phyloP scores from a whole-genome alignment of 2,113 vertebrate genomes.

The Chinchilla lanigera region DNA sequence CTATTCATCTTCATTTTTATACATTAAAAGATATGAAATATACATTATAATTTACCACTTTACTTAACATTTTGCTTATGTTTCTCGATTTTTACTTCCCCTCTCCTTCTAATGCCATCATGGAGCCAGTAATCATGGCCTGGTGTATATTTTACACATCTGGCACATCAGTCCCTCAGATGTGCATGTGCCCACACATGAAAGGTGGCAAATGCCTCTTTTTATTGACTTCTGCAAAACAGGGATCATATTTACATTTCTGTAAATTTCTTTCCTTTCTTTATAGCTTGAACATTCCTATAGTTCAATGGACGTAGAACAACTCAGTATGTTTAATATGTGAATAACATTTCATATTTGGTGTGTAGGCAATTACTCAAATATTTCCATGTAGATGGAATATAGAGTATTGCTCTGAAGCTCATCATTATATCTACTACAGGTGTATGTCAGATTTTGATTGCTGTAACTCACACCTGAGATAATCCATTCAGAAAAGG shows the following conservation, averaged over 20 bases:
- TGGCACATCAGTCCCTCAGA: too few species aligned
- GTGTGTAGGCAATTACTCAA: background rate
- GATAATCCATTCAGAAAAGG: background rate
- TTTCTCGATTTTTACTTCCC: background rate
- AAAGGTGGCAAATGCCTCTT: background rate
- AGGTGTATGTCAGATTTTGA: background rate
- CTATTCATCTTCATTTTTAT: background rate
- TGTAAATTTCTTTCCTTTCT: background rate
- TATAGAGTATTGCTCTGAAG: background rate
- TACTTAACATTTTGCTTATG: background rate
- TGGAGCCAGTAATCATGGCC: background rate
- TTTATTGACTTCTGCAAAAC: background rate
- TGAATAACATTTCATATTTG: background rate
- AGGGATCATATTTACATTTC: background rate
- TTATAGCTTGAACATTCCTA: background rate
- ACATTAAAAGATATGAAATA: background rate
- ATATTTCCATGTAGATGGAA: background rate
- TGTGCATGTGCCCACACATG: background rate
- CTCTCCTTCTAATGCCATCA: background rate
- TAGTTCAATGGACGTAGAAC: background rate
- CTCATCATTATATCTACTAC: background rate
- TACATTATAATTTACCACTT: background rate
- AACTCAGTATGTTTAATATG: background rate
- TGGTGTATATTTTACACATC: rapidly evolving
- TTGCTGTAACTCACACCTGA: background rate